Evolutionary conservation across 2,113 vertebrate species (phyloP).

Genomic region (Charadrius vociferus): DNA sequence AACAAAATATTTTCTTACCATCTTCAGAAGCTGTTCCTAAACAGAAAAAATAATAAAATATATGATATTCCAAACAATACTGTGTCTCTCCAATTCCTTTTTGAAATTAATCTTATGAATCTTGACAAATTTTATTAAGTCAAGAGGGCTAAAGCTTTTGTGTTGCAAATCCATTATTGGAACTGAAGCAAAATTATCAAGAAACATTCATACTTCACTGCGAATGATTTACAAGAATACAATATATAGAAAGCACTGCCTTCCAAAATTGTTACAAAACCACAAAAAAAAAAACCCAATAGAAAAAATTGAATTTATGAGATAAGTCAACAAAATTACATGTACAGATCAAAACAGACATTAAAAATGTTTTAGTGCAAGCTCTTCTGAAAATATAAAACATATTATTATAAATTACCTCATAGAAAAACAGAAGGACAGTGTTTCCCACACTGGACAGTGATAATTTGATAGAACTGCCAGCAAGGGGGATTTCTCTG

Average conservation of each 20-base stretch:
- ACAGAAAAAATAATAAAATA: slow-evolving; percentile 82
- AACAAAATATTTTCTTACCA: slow-evolving; percentile 83
- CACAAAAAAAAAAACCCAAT: background rate
- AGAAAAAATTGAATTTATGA: background rate
- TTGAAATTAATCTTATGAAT: background rate
- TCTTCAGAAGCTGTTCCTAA: slow-evolving; percentile 89
- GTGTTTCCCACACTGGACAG: background rate
- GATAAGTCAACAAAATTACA: background rate
- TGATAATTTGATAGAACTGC: background rate
- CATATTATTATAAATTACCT: background rate
- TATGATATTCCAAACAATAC: slow-evolving; percentile 73
- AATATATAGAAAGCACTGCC: background rate
- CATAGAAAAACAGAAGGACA: background rate
- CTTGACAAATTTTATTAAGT: background rate
- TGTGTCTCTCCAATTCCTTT: background rate
- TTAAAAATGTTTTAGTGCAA: background rate
- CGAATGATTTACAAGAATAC: background rate
- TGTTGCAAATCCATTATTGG: background rate
- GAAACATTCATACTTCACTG: background rate
- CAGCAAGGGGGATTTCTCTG: background rate
- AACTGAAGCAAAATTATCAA: background rate
- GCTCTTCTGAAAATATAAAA: background rate
- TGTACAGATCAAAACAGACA: background rate
- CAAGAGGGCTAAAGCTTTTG: background rate
- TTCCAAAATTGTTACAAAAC: background rate